Percentiles rank a stretch among this genome's conserved stretches.
phyloP scores from a whole-genome alignment of 2,888 invertebrate genomes.

The Hofmannophila pseudospretella region DNA sequence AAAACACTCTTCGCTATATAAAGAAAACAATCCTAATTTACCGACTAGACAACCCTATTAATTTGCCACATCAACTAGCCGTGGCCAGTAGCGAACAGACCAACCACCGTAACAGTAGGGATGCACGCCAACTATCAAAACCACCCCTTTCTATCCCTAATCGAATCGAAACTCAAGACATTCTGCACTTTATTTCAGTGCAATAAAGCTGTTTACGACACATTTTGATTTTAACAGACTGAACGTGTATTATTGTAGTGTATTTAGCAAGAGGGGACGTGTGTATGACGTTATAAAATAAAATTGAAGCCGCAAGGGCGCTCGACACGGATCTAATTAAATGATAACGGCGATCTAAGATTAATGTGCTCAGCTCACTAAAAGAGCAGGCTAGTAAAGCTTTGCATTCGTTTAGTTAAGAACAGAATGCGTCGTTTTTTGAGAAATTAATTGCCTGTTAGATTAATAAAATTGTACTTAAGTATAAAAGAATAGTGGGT shows the following conservation, averaged over 20 bases:
- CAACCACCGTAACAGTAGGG: conserved; percentile 51
- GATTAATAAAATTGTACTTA: too few species aligned
- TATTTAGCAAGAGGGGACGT: conserved; percentile 63
- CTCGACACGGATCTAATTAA: conserved; percentile 73
- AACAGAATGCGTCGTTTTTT: conserved; percentile 8
- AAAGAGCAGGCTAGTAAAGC: conserved; percentile 49
- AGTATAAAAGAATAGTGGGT: too few species aligned
- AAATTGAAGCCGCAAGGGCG: conserved; percentile 72
- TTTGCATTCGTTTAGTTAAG: conserved; percentile 31
- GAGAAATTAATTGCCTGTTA: conserved; percentile 20
- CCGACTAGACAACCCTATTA: conserved; percentile 49
- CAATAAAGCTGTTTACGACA: conserved; percentile 12
- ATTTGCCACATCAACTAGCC: conserved; percentile 61
- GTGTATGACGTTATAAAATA: conserved; percentile 77
- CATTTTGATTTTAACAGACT: conserved; percentile 7
- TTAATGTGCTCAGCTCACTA: conserved; percentile 61
- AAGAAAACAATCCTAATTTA: too few species aligned
- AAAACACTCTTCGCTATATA: too few species aligned
- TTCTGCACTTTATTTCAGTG: conserved; percentile 27
- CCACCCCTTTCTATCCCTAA: conserved; percentile 26
- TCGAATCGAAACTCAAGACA: conserved; percentile 13
- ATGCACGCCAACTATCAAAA: conserved; percentile 36
- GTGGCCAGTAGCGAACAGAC: conserved; percentile 57
- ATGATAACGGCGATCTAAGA: conserved; percentile 74
- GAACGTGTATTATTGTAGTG: conserved; percentile 33